Evolutionary conservation across 2,113 vertebrate species (phyloP).

Genomic region (Equus quagga): DNA sequence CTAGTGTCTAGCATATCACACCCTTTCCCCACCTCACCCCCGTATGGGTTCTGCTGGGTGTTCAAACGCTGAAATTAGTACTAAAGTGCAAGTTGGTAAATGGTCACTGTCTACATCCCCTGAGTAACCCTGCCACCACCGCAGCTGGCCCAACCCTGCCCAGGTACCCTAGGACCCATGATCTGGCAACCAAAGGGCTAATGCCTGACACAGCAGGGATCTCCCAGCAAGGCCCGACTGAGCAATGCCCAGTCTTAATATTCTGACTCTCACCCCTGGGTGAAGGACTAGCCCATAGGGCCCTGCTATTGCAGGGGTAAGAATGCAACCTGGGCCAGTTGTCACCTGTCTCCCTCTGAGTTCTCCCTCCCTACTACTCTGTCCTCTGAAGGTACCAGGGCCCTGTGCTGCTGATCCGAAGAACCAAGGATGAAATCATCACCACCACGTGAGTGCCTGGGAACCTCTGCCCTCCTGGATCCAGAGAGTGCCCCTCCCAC

Average conservation of each 20-base stretch:
- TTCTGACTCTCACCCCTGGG: not conserved
- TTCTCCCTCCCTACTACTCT: not conserved
- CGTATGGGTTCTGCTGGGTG: not conserved
- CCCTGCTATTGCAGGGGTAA: not conserved
- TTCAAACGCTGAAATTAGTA: not conserved
- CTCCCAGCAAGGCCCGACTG: not conserved
- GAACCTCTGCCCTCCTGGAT: too few relatives aligned
- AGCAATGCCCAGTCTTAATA: not conserved
- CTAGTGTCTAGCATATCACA: rapidly evolving
- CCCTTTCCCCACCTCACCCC: too few relatives aligned
- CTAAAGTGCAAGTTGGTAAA: not conserved
- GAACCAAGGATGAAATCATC: conserved; percentile 96
- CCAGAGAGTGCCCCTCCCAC: not conserved
- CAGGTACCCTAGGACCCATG: not conserved
- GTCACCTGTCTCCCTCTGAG: not conserved
- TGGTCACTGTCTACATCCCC: not conserved
- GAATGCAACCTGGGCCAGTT: not conserved
- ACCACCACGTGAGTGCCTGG: conserved; percentile 91
- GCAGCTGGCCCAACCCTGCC: not conserved
- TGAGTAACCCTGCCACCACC: not conserved
- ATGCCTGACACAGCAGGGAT: not conserved
- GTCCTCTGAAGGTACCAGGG: conserved; percentile 91
- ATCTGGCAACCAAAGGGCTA: not conserved
- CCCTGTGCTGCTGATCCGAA: conserved; percentile 93
- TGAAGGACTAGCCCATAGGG: not conserved